phyloP scores from a whole-genome alignment of 2,113 vertebrate species.

The Aviceda subcristata region DNA sequence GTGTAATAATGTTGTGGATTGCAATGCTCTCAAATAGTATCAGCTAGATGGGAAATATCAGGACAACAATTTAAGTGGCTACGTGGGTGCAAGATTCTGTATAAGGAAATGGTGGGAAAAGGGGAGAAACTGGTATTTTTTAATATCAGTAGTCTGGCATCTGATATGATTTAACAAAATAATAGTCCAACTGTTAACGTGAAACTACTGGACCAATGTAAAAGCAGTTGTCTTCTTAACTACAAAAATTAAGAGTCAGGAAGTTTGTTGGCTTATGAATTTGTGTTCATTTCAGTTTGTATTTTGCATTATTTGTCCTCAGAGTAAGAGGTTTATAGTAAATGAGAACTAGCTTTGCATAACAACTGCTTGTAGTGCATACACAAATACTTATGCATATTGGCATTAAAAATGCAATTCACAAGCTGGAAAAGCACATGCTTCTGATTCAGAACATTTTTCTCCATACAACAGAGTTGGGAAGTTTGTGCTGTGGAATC shows the following conservation, averaged over 20 bases:
- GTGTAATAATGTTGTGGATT: rapidly evolving
- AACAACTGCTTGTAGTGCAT: background rate
- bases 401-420: background rate
- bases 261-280: background rate
- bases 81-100: rapidly evolving
- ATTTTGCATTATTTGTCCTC: background rate
- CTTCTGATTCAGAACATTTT: background rate
- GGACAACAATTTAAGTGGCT: rapidly evolving
- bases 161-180: background rate
- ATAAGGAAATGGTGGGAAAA: background rate
- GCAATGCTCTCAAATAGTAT: background rate
- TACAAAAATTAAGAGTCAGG: background rate
- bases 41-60: background rate
- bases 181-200: background rate
- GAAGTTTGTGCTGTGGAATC: background rate
- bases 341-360: background rate
- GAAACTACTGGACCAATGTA: background rate
- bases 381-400: background rate
- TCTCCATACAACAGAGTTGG: background rate
- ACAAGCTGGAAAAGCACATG: rapidly evolving
- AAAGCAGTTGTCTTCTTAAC: background rate
- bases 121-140: background rate
- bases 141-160: background rate
- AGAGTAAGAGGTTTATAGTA: background rate
- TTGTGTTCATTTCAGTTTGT: background rate